Conservation (phyloP, 2,888 invertebrate species). For the Acrobasis repandana region DNA sequence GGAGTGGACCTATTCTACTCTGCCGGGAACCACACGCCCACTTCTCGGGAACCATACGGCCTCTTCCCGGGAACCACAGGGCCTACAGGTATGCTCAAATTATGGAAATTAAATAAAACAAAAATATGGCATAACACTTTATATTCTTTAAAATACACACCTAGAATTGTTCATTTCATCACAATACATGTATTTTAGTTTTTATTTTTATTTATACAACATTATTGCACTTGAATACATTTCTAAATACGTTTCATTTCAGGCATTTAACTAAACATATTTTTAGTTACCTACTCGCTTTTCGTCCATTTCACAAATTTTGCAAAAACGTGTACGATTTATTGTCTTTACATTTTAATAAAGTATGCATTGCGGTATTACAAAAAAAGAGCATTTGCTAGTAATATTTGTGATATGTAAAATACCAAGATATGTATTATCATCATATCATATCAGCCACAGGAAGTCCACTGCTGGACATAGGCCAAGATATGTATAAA, state of each 20-base stretch:
- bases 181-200: constrained; percentile 67
- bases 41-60: no score
- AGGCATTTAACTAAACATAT: constrained; percentile 35
- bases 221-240: constrained; percentile 77
- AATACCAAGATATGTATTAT: background rate
- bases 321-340: background rate
- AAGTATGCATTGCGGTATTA: background rate
- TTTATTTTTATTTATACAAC: constrained; percentile 66
- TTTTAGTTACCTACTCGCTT: background rate
- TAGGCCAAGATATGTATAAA: no score
- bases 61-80: no score
- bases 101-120: constrained; percentile 45
- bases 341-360: background rate
- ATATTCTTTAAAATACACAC: constrained; percentile 81
- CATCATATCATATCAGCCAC: no score
- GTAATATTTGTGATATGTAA: background rate
- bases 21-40: no score
- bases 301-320: background rate
- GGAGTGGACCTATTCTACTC: no score
- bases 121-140: constrained; percentile 72
- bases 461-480: no score
- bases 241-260: constrained; percentile 51
- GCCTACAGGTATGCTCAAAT: background rate
- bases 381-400: background rate
- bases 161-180: constrained; percentile 73